phyloP scores from a whole-genome alignment of 2,113 vertebrate genomes.

The Buteo buteo region DNA sequence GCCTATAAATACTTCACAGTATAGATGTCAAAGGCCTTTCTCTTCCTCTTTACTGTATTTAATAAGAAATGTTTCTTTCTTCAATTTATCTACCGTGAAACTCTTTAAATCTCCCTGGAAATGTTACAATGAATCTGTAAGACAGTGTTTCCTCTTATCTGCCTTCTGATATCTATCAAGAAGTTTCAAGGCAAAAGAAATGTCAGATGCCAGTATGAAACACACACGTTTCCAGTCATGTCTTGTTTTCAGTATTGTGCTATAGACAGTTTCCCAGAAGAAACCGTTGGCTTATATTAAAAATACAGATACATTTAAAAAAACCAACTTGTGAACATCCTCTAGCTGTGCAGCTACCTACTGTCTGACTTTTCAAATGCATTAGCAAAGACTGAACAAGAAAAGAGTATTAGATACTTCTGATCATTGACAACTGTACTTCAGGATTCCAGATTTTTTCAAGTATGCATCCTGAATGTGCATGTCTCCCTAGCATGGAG shows the following conservation, averaged over 20 bases:
- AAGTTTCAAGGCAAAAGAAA: conserved; percentile 31
- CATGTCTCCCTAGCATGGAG: neutral
- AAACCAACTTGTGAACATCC: neutral
- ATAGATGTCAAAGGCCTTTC: neutral
- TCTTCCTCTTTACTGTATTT: neutral
- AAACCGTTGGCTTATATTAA: conserved; percentile 1
- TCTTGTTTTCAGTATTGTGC: conserved; percentile 49
- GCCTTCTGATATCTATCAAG: neutral
- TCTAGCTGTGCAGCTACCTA: neutral
- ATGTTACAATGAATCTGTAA: neutral
- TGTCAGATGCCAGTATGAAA: neutral
- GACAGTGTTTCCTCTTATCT: neutral
- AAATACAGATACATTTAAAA: neutral
- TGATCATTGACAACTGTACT: neutral
- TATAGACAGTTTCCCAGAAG: conserved; percentile 18
- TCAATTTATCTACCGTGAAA: neutral
- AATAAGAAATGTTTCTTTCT: neutral
- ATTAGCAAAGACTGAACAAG: neutral
- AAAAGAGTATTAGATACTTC: neutral
- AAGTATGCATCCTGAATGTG: neutral
- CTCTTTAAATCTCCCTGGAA: neutral
- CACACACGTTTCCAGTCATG: neutral
- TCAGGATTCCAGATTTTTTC: neutral
- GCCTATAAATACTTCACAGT: neutral
- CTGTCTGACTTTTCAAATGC: neutral